Evolutionary conservation across 92 coral and sea anemone species (phyloP), one percentile per base, ranked within the genome.

Genomic region (Muricea muricata): DNA sequence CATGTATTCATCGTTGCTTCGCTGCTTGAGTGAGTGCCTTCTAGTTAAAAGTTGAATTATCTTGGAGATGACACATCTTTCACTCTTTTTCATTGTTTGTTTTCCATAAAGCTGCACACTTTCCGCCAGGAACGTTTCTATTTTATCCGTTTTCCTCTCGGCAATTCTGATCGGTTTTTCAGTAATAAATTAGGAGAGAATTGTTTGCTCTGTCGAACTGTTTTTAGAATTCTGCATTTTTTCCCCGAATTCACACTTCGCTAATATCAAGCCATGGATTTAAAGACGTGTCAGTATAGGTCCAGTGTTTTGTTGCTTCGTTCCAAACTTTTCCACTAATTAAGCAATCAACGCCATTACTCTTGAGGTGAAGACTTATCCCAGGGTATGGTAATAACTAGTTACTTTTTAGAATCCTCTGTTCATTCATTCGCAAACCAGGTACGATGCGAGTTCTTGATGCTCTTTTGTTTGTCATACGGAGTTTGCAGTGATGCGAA

Each of bases 231-330:
- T 80, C 65, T 21, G 10, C 57, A 81, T 57, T 2, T 52, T 4
- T 32, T 39, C 50, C 3, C 85, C 91, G 28, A 83, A 83, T 13
- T 54, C 73, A 29, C 91, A 83, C 45, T 88, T 84, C 12, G 34
- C 42, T 37, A 82, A 47, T 20, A 82, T 87, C 35, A 81, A n/a
- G 1, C 90, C 83, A 65, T 71, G 68, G 60, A 75, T 81, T 9
- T 50, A 12, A 0, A 46, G 55, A 24, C 4, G 65, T 18, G 65
- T 55, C 6, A 55, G 65, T 3, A 82, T 67, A 26, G 30, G 69
- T 82, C 87, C 2, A 82, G 80, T 73, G 82, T 83, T 5, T 14
- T n/a, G 37, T 72, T 83, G 32, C 71, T 26, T 72, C 81, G 48
- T 56, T 28, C 80, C 57, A 45, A 31, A 48, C 80, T 15, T 50